Evolutionary conservation across 2,888 invertebrate species (phyloP), one percentile per base, ranked within the genome.

Genomic region (Xanthorhoe designata): DNA sequence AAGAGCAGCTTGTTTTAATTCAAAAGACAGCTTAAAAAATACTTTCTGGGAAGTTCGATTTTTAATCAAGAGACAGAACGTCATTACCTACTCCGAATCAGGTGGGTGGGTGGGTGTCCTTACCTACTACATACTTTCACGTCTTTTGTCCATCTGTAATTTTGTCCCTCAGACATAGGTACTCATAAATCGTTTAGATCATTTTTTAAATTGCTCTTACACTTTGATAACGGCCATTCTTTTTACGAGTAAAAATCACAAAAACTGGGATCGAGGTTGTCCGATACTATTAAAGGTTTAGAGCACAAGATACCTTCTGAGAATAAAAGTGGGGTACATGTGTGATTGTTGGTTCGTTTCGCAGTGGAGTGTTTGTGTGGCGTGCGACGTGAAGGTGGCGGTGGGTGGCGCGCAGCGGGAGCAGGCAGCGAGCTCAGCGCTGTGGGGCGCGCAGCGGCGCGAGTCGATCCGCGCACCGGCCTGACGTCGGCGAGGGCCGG

Each of bases 381-480:
- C 77, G 81, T 81, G 75, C 70, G 78, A 72, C 56, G 81, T 88
- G 91, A 92, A 89, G 84, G 29, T 57, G 13, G 42, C 19, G 6
- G 42, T 19, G 61, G 32, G 64, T 9, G 42, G 69, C 69, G 76
- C 76, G 83, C 86, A 80, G 79, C 71, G 65, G 50, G 7, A 58
- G 50, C 73, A 74, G 79, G 88, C 66, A 47, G 82, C 82, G 79
- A 75, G 76, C 71, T 42, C 71, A 68, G 76, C 71, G 75, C 64
- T 61, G 61, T 45, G 64, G 15, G 42, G 69, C 70, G 76, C 76
- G 83, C 86, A 80, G 79, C 71, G 66, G 51, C 69, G 76, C 75
- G 81, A 83, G 86, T 86, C 86, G 85, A 86, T 85, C 84, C 85
- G 88, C 89, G 88, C 90, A 89, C 75, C 84, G 79, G 76, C 66